Evolutionary conservation across 2,888 invertebrate genomes (phyloP).

Genomic region (Artemia sinica): DNA sequence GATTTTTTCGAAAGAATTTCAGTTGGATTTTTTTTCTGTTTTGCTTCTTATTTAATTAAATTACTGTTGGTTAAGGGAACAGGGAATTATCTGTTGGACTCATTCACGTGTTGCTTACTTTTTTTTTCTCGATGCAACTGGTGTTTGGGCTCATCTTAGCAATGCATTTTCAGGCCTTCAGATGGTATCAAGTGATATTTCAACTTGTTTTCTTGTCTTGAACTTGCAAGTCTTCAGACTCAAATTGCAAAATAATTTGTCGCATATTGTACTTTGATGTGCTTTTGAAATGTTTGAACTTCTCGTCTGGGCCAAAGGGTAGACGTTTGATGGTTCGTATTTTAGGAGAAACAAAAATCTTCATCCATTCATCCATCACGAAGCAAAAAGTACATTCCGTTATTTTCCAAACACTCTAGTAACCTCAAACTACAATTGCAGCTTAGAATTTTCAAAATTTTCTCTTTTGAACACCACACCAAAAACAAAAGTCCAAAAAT

Average conservation of each 20-base stretch:
- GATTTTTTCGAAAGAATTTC: constrained; percentile 1
- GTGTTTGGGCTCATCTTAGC: not conserved
- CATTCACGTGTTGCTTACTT: no score
- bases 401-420: no score
- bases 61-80: constrained; percentile 7
- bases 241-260: not conserved
- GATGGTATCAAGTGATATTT: not conserved
- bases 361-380: no score
- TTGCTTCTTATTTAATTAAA: not conserved
- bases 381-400: no score
- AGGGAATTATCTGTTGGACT: no score
- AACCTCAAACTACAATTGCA: no score
- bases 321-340: not conserved
- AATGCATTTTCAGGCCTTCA: not conserved
- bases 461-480: no score
- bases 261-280: not conserved
- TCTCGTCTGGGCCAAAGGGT: not conserved
- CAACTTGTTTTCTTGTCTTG: not conserved
- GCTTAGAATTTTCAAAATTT: no score
- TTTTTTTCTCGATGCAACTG: no score
- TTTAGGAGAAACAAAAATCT: no score
- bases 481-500: no score
- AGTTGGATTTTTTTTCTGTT: not conserved
- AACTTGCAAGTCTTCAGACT: not conserved
- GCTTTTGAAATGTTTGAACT: not conserved